These are phyloP conservation scores for Otolemur garnettii DNA, from an alignment of 2,113 vertebrate genomes.

Conservation along the genomic window DNA sequence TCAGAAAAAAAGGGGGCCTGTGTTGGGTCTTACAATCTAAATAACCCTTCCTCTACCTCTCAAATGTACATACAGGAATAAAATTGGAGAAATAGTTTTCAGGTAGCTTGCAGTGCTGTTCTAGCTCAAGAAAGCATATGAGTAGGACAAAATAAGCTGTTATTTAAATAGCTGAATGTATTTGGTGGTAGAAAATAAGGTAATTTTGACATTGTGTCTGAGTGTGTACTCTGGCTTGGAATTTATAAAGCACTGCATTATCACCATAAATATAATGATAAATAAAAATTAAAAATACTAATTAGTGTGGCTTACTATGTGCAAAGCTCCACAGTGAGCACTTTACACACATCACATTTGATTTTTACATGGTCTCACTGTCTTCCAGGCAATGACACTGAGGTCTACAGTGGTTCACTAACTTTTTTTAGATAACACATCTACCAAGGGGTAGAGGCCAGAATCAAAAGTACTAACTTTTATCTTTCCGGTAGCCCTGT, in stretches of 20 bases:
- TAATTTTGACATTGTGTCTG: not conserved
- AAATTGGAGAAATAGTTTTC: constrained; percentile 21
- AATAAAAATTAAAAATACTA: not conserved
- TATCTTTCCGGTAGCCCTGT: not conserved
- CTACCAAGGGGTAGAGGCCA: not conserved
- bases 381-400: not conserved
- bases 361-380: not conserved
- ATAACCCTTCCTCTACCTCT: not conserved
- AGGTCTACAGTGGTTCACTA: not conserved
- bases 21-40: not conserved
- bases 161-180: not conserved
- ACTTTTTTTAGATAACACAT: not conserved
- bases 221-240: not conserved
- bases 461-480: not conserved
- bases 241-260: not conserved
- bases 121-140: not conserved
- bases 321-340: not conserved
- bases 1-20: not conserved
- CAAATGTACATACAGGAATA: not conserved
- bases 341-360: not conserved
- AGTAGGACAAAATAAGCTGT: not conserved
- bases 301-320: not conserved
- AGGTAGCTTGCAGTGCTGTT: not conserved
- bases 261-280: not conserved
- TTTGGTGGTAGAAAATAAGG: not conserved